Percentiles rank a stretch among this genome's conserved stretches.
Conservation (phyloP, 2,113 vertebrate genomes). For the Suncus etruscus region DNA sequence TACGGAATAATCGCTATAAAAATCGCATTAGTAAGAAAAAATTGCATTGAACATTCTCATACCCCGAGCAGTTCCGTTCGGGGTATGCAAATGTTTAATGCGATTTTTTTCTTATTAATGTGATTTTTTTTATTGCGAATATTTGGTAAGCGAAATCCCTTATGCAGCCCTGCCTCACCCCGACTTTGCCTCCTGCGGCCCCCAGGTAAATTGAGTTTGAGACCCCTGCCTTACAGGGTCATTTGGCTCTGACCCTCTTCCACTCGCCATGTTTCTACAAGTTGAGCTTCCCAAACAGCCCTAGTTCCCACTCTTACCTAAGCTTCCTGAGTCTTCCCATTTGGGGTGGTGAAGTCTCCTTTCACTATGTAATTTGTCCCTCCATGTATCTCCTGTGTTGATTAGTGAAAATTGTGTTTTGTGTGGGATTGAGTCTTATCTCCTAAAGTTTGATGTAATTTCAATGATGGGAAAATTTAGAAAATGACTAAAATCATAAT, state of each 20-base stretch:
- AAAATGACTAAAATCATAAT: neutral
- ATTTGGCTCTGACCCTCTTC: neutral
- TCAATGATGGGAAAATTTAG: neutral
- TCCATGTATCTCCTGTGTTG: neutral
- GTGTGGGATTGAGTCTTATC: neutral
- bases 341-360: too few species aligned
- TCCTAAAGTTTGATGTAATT: neutral
- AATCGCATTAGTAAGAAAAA: too few species aligned
- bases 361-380: neutral
- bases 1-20: too few species aligned
- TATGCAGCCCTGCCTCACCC: too few species aligned
- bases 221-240: neutral
- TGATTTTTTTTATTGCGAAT: too few species aligned
- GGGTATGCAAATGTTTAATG: too few species aligned
- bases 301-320: rapidly evolving
- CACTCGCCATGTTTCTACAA: rapidly evolving
- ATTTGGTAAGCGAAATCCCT: too few species aligned
- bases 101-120: too few species aligned
- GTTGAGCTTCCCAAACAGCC: neutral
- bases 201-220: too few species aligned
- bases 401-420: neutral
- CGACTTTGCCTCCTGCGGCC: too few species aligned
- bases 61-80: too few species aligned
- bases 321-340: rapidly evolving
- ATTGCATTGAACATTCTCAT: too few species aligned